phyloP scores from a whole-genome alignment of 2,888 invertebrate species.

The Hermaeophaga mercurialis region DNA sequence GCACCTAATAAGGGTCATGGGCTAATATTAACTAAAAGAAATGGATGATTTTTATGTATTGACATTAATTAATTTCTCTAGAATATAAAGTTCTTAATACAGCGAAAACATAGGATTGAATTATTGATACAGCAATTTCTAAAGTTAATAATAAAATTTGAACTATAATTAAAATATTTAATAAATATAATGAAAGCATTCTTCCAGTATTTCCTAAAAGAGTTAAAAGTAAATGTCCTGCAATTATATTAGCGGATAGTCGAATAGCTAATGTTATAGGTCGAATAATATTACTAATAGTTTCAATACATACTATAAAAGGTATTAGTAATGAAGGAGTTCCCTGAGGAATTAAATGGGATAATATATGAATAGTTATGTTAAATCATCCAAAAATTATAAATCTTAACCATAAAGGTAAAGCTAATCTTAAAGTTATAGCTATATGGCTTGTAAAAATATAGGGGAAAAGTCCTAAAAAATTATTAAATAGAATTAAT shows the following conservation, averaged over 20 bases:
- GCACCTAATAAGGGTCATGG: constrained; percentile 69
- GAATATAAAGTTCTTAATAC: constrained; percentile 70
- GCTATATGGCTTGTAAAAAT: constrained; percentile 64
- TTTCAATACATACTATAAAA: constrained; percentile 9
- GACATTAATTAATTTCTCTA: constrained; percentile 67
- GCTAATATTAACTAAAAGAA: constrained; percentile 68
- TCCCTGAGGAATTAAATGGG: constrained; percentile 64
- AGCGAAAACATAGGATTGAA: constrained; percentile 71
- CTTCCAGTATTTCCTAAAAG: constrained; percentile 61
- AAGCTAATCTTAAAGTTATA: background rate
- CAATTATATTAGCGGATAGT: constrained; percentile 78
- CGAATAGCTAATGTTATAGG: constrained; percentile 73
- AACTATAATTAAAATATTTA: constrained; percentile 40
- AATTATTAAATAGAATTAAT: constrained; percentile 70
- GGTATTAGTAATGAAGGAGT: background rate
- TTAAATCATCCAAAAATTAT: constrained; percentile 70
- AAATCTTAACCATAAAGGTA: constrained; percentile 53
- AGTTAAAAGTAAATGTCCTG: constrained; percentile 71
- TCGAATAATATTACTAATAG: constrained; percentile 18
- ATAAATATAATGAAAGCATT: constrained; percentile 25
- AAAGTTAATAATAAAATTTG: constrained; percentile 57
- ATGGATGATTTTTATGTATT: constrained; percentile 63
- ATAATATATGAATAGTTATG: constrained; percentile 67
- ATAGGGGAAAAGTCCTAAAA: constrained; percentile 72
- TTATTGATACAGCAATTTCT: constrained; percentile 67